phyloP scores from a whole-genome alignment of 2,113 vertebrate genomes.

The Arenaria interpres region DNA sequence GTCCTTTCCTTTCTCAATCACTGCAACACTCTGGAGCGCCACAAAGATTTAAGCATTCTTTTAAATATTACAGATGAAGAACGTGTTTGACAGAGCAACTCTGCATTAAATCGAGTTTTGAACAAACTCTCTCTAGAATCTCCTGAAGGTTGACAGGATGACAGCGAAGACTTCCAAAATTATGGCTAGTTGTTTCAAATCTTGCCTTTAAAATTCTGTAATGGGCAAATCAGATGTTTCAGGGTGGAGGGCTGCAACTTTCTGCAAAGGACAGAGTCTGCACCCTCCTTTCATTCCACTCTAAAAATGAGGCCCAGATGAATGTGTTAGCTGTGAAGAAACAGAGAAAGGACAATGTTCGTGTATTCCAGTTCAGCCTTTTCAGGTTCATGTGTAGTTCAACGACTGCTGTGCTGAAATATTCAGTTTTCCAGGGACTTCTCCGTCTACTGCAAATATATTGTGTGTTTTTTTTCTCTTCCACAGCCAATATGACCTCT shows the following conservation, averaged over 20 bases:
- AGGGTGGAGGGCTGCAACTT: neutral
- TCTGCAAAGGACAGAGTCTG: neutral
- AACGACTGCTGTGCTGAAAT: neutral
- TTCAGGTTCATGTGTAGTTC: conserved; percentile 16
- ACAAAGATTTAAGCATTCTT: neutral
- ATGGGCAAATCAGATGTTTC: neutral
- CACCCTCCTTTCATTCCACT: neutral
- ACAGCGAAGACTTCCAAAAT: neutral
- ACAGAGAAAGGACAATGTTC: neutral
- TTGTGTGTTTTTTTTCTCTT: neutral
- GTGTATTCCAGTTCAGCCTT: neutral
- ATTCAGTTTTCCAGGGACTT: neutral
- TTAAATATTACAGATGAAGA: neutral
- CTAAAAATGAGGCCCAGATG: neutral
- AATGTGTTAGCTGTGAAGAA: neutral
- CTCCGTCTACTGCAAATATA: neutral
- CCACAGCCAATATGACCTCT: neutral
- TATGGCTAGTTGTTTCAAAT: neutral
- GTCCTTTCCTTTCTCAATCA: neutral
- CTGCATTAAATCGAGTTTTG: neutral
- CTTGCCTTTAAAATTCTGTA: neutral
- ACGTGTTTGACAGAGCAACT: neutral
- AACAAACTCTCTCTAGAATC: neutral
- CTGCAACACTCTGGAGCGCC: neutral
- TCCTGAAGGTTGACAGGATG: neutral